phyloP scores from a whole-genome alignment of 2,888 invertebrate genomes.

The Pristionchus japonicus region DNA sequence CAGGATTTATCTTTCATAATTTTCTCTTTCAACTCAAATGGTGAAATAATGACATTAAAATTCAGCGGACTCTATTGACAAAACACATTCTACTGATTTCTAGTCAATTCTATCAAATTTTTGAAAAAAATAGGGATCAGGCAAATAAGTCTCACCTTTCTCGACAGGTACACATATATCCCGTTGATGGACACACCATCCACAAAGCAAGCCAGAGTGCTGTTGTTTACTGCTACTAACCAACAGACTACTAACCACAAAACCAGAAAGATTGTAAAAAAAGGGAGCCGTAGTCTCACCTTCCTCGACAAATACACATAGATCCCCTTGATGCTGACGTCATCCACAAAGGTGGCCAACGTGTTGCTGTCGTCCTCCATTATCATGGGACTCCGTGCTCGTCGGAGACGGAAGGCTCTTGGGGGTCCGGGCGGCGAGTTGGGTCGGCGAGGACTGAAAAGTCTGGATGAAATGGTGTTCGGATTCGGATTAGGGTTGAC shows the following conservation, averaged over 20 bases:
- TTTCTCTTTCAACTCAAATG: not conserved
- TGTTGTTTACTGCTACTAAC: too few relatives aligned
- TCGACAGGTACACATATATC: conserved; percentile 30
- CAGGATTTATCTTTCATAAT: not conserved
- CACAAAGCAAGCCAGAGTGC: not conserved
- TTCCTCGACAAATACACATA: conserved; percentile 37
- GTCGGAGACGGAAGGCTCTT: too few relatives aligned
- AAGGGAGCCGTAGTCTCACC: not conserved
- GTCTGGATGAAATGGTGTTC: too few relatives aligned
- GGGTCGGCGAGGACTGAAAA: too few relatives aligned
- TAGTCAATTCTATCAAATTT: too few relatives aligned
- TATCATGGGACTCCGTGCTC: too few relatives aligned
- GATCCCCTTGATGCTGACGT: conserved; percentile 34
- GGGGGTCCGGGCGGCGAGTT: too few relatives aligned
- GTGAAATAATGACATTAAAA: not conserved
- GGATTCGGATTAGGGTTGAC: too few relatives aligned
- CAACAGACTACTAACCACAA: too few relatives aligned
- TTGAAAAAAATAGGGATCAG: too few relatives aligned
- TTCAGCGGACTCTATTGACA: not conserved
- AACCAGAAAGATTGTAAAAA: too few relatives aligned
- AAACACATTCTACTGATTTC: not conserved
- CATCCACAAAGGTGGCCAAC: conserved; percentile 12
- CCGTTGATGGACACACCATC: conserved; percentile 36
- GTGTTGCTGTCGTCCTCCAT: not conserved
- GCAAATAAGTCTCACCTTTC: conserved; percentile 25